These are phyloP conservation scores for Elephas maximus DNA, from an alignment of 2,113 vertebrate genomes.

Conservation along the genomic window DNA sequence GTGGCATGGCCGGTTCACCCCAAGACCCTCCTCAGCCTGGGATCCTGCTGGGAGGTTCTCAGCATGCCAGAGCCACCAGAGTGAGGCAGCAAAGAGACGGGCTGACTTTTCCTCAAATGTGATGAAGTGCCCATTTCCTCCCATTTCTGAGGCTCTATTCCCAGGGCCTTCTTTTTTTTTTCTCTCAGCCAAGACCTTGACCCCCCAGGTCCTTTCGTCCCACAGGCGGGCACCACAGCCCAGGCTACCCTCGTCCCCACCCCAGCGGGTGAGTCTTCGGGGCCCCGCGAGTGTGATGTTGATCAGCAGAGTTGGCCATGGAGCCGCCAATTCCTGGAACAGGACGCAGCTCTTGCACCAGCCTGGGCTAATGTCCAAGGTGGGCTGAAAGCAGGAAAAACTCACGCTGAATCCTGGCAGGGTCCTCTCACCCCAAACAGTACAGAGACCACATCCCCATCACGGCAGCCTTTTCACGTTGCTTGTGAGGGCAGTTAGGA, in stretches of 20 bases:
- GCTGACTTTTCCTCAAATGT: slow-evolving; percentile 55
- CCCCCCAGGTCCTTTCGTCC: fast-evolving
- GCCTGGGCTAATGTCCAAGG: slow-evolving; percentile 82
- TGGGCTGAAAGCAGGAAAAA: slow-evolving; percentile 83
- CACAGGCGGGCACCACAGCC: not conserved
- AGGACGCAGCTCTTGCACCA: slow-evolving; percentile 85
- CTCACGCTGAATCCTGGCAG: slow-evolving; percentile 54
- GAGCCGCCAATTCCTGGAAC: slow-evolving; percentile 90
- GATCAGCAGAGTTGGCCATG: slow-evolving; percentile 82
- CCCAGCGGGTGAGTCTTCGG: slow-evolving; percentile 77
- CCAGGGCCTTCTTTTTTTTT: not conserved
- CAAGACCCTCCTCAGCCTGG: not conserved
- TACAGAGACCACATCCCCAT: not conserved
- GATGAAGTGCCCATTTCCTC: slow-evolving; percentile 64
- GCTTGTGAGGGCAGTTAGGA: not conserved
- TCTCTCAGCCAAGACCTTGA: not conserved
- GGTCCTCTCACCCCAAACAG: not conserved
- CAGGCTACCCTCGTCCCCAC: slow-evolving; percentile 60
- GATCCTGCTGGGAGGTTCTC: not conserved
- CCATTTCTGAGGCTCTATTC: not conserved
- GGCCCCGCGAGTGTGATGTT: slow-evolving; percentile 84
- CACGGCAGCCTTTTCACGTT: fast-evolving
- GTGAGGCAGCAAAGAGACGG: slow-evolving; percentile 38
- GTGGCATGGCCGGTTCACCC: not conserved
- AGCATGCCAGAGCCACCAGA: not conserved